Evolutionary conservation across 2,888 invertebrate genomes (phyloP), one percentile per base, ranked within the genome.

Genomic region (Blera fallax): DNA sequence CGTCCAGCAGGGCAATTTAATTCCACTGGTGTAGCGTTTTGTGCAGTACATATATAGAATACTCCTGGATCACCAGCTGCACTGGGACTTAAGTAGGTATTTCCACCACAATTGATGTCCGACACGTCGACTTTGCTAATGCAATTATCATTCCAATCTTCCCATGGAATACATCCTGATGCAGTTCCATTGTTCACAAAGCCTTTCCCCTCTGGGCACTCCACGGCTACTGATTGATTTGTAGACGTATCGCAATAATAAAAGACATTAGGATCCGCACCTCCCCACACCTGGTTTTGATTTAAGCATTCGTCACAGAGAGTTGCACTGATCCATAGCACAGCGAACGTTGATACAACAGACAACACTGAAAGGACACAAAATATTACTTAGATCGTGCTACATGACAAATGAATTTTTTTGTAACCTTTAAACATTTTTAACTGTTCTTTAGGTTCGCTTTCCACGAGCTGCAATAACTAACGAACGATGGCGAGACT

Each of bases 261-360:
- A 85, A 89, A 90, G 85, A 89, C 87, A 87, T 89, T 90, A 67
- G 91, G 91, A 89, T 91, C 88, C 62, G 87, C 88, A 87, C 88
- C 89, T 80, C 91, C 91, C 91, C 91, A 90, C 88, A 89, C 88
- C 3, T 24, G 8, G 1, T 29, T 48, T 11, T 7, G 3, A 3
- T 52, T 56, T 8, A 74, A 10, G n/a, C 83, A 84, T 0, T 48
- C 40, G 0, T 56, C 65, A 29, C 73, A 54, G 10, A 7, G 14
- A 0, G 34, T 43, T 10, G 11, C 32, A 2, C 56, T 18, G 11
- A 79, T 64, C 43, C 65, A 65, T 10, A 84, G 10, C 1, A 69
- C 48, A 45, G 67, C 60, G 1, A 60, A 11, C 0, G n/a, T 6
- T 0, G 54, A 27, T 8, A 76, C 1, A 27, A 73, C 1, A 1